These are phyloP conservation scores for Neuroterus valhalla DNA, from an alignment of 1,140 invertebrate species.

Conservation along the genomic window DNA sequence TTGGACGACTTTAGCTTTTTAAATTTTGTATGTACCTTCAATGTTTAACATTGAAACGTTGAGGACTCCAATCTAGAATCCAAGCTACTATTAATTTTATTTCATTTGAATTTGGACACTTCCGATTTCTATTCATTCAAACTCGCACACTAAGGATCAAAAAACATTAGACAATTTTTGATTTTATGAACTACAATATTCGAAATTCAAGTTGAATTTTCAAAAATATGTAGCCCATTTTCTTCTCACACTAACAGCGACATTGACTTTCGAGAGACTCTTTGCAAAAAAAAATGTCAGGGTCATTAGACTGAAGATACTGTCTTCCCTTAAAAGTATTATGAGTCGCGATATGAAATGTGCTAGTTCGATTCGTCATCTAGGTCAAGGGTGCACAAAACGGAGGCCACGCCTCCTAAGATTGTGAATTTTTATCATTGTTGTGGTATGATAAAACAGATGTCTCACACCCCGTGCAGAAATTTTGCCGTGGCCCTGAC, in stretches of 20 bases:
- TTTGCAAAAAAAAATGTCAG: conserved; percentile 22
- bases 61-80: no score
- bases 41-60: no score
- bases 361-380: conserved; percentile 26
- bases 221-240: neutral
- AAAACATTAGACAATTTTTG: no score
- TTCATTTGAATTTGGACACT: no score
- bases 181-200: no score
- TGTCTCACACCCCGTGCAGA: no score
- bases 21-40: no score
- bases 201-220: neutral
- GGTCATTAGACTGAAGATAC: conserved; percentile 24
- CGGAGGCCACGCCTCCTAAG: conserved; percentile 12
- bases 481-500: no score
- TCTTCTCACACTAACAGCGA: neutral
- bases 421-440: conserved; percentile 9
- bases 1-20: no score
- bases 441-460: neutral
- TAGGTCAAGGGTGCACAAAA: conserved; percentile 21
- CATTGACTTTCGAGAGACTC: conserved; percentile 22
- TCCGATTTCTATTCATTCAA: no score
- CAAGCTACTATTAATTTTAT: no score
- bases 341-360: conserved; percentile 19
- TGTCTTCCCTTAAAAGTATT: conserved; percentile 29
- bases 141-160: no score